Evolutionary conservation across 2,888 invertebrate species (phyloP).

Genomic region (Ormyrus labotus): DNA sequence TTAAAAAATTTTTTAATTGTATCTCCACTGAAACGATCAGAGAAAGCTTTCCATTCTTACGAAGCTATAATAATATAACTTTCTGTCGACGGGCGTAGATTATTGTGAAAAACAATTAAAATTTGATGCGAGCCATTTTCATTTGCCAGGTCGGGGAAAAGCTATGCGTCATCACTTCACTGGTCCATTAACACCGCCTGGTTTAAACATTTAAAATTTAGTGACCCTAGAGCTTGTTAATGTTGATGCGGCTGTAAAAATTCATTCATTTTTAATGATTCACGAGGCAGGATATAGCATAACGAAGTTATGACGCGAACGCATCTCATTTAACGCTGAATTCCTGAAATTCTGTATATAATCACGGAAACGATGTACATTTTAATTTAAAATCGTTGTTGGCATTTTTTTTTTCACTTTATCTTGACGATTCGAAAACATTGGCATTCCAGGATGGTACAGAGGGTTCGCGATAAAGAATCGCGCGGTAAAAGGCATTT

Average conservation of each 20-base stretch:
- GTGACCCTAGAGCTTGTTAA: neutral
- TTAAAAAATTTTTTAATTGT: too few relatives aligned
- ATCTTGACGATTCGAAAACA: too few relatives aligned
- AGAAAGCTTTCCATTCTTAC: too few relatives aligned
- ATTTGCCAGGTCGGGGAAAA: too few relatives aligned
- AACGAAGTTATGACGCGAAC: too few relatives aligned
- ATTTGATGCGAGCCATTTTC: neutral
- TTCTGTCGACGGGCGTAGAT: neutral
- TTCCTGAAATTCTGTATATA: too few relatives aligned
- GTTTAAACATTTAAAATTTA: neutral
- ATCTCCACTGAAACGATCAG: too few relatives aligned
- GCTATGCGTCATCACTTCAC: too few relatives aligned
- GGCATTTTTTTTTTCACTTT: too few relatives aligned
- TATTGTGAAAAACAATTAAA: neutral
- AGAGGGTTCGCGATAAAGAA: conserved; percentile 90
- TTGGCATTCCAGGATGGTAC: conserved; percentile 83
- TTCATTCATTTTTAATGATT: conserved; percentile 3
- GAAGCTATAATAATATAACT: neutral
- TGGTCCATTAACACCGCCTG: neutral
- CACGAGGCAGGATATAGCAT: neutral
- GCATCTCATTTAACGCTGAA: too few relatives aligned
- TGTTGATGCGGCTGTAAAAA: conserved; percentile 9
- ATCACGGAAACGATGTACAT: too few relatives aligned
- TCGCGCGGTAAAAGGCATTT: conserved; percentile 83
- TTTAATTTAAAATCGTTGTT: too few relatives aligned